Base-by-base conservation (phyloP, 2,888 invertebrate genomes). In the Drosophila vallismaia region DNA sequence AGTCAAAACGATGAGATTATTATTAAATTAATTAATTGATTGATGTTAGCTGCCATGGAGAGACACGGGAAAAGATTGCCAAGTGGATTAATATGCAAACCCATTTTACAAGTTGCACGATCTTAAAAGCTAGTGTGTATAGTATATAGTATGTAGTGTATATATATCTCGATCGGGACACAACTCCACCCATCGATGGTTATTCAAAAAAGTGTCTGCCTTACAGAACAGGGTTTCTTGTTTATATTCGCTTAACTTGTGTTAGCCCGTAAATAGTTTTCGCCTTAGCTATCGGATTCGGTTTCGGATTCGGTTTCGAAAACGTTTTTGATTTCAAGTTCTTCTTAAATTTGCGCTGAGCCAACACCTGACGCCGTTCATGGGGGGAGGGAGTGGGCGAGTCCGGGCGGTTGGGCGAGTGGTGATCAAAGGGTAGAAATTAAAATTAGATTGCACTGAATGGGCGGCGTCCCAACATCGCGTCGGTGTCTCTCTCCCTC, bases 301-400 rank as follows among this genome's bases (percentile, higher is more conserved):
- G 38, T 53, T 50, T 69, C 58, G 26, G 28, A 58, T 9, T 46
- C 50, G 46, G 19, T 53, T 50, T 69, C 58, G 26, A 31, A 58
- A n/a, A 49, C 50, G 46, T 24, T 57, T 60, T 56, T 55, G 29
- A 31, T 59, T 59, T 60, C 40, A n/a, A 62, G n/a, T 60, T 63
- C 64, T 3, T 31, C 26, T 54, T 56, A 36, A 54, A 45, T 73
- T 64, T 66, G 56, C 86, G 76, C 77, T 84, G 69, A 85, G 78
- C 91, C 92, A 92, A 91, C 91, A 91, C 91, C 91, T 89, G 88
- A 90, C 89, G 88, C 82, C 86, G 82, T 86, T 89, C 88, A 88
- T 86, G 74, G 76, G 78, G 84, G 74, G 81, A 85, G 81, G 63
- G 72, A 53, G 49, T 14, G 31, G 28, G 45, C 31, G 31, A 56